phyloP scores from a whole-genome alignment of 2,797 vertebrate genomes.

The Propithecus deckenii region DNA sequence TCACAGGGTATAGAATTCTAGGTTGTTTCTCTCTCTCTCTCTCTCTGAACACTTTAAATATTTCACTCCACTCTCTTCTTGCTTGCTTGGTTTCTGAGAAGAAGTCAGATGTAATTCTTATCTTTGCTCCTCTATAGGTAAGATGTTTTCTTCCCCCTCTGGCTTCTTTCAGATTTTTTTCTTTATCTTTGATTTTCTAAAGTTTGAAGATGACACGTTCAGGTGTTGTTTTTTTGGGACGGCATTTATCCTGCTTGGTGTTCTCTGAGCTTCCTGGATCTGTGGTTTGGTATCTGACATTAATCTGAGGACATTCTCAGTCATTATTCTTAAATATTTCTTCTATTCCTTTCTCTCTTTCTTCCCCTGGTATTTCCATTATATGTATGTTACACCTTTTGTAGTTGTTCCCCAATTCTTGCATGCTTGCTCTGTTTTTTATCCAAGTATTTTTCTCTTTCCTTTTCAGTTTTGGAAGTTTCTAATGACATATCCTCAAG shows the following conservation, averaged over 20 bases:
- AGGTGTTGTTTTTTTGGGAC: not conserved
- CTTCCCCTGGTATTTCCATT: not conserved
- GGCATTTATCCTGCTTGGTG: not conserved
- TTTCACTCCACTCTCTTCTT: not conserved
- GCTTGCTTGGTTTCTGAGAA: not conserved
- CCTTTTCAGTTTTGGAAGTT: not conserved
- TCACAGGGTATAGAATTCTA: not conserved
- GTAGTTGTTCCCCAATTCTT: not conserved
- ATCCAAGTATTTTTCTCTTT: not conserved
- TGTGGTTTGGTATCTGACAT: not conserved
- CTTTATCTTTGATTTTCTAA: not conserved
- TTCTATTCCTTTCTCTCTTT: not conserved
- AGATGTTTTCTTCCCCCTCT: not conserved
- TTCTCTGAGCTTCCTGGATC: not conserved
- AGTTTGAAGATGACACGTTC: not conserved
- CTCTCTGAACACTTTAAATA: not conserved
- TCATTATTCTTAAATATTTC: not conserved
- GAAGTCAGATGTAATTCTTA: not conserved
- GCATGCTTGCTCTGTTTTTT: not conserved
- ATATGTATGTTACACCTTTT: not conserved
- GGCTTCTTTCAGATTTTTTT: not conserved
- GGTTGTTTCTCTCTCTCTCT: not conserved
- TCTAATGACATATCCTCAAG: not conserved
- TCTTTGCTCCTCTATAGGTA: not conserved
- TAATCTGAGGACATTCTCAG: not conserved